phyloP scores from a whole-genome alignment of 2,113 vertebrate genomes.

The Toxotes chatareus region DNA sequence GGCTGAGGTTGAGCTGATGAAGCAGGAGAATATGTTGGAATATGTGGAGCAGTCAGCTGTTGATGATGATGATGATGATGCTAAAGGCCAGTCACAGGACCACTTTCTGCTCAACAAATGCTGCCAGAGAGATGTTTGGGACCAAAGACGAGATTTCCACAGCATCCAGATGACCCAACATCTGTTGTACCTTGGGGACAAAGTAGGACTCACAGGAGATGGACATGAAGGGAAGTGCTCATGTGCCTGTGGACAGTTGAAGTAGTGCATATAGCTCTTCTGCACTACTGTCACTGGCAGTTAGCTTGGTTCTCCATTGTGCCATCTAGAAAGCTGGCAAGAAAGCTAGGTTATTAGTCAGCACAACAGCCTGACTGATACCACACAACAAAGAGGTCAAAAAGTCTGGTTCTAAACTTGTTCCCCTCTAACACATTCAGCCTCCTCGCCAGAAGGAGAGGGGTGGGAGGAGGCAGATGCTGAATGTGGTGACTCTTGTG shows the following conservation, averaged over 20 bases:
- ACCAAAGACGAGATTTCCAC: conserved; percentile 16
- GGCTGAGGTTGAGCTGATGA: neutral
- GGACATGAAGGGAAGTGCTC: neutral
- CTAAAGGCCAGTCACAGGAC: neutral
- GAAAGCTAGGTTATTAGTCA: conserved; percentile 23
- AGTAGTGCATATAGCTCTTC: neutral
- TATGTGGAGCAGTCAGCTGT: neutral
- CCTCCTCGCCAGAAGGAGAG: conserved; percentile 2
- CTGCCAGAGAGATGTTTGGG: neutral
- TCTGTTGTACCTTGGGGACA: conserved; percentile 8
- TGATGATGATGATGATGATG: neutral
- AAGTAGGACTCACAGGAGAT: neutral
- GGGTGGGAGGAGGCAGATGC: neutral
- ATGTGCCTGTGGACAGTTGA: neutral
- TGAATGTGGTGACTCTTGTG: neutral
- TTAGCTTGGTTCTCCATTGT: neutral
- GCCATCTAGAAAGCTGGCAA: neutral
- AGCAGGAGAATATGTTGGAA: neutral
- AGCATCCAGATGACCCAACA: conserved; percentile 28
- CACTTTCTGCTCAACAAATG: neutral
- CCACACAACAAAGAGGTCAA: neutral
- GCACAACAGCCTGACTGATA: conserved; percentile 9
- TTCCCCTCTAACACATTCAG: neutral
- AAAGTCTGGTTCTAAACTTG: neutral
- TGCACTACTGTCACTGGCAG: neutral